Percentiles rank a stretch among this genome's conserved stretches.
Conservation (phyloP, 2,797 vertebrate genomes). For the Silurus lanzhouensis region DNA sequence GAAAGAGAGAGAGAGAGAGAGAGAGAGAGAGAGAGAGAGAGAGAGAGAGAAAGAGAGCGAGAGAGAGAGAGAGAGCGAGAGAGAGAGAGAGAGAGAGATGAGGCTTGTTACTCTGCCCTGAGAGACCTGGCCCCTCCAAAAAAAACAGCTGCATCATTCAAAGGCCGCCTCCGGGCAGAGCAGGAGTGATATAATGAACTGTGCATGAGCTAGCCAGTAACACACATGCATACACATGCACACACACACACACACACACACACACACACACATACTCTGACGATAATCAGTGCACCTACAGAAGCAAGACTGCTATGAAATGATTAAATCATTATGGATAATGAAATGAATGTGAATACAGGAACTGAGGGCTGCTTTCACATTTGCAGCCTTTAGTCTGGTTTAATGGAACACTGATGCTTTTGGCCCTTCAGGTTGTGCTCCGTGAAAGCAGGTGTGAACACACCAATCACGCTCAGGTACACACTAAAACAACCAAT, state of each 20-base stretch:
- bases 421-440: neutral
- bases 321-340: conserved; percentile 11
- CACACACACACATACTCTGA: neutral
- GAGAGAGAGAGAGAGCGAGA: conserved; percentile 5
- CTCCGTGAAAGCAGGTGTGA: neutral
- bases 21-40: neutral
- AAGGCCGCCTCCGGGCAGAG: conserved; percentile 72
- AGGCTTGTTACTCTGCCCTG: conserved; percentile 38
- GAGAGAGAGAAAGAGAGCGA: conserved; percentile 26
- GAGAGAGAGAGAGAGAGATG: conserved; percentile 15
- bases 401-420: neutral
- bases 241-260: neutral
- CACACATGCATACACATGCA: neutral
- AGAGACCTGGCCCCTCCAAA: conserved; percentile 45
- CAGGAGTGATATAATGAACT: conserved; percentile 79
- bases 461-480: neutral
- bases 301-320: neutral
- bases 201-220: conserved; percentile 40
- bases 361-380: neutral
- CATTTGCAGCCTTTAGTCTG: neutral
- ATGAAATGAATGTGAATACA: conserved; percentile 1
- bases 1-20: conserved; percentile 14
- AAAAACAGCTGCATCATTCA: conserved; percentile 72
- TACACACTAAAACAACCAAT: neutral
- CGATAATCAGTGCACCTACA: conserved; percentile 13